Percentiles rank a stretch among this genome's conserved stretches.
Conservation (phyloP, 1,140 invertebrate species). For the Temnothorax nylanderi region DNA sequence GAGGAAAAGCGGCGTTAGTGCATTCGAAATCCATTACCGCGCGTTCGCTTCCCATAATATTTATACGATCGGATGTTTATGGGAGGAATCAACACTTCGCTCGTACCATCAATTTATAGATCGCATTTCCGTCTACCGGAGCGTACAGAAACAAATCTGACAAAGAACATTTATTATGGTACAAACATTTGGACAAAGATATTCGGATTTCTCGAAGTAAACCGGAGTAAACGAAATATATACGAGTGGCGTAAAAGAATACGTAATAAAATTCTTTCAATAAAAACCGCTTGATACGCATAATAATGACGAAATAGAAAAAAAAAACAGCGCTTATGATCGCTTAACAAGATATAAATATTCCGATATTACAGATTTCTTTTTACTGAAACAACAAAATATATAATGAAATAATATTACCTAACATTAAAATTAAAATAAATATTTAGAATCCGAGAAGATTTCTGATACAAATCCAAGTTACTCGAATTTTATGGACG, state of each 20-base stretch:
- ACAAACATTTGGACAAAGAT: conserved; percentile 3
- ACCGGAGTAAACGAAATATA: neutral
- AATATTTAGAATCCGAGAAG: neutral
- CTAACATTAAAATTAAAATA: neutral
- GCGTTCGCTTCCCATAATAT: conserved; percentile 31
- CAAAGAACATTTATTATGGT: conserved; percentile 28
- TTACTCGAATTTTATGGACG: conserved; percentile 6
- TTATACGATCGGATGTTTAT: conserved; percentile 47
- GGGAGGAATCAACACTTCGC: conserved; percentile 47
- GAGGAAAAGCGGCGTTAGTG: conserved; percentile 16
- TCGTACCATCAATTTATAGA: conserved; percentile 45
- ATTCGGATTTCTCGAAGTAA: conserved; percentile 7
- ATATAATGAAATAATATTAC: neutral
- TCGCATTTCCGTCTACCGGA: conserved; percentile 12
- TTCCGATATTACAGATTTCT: neutral
- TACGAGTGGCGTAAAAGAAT: conserved; percentile 25
- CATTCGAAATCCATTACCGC: conserved; percentile 13
- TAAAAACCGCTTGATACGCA: neutral
- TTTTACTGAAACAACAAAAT: neutral
- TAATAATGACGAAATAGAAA: neutral
- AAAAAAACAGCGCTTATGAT: neutral
- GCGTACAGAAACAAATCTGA: conserved; percentile 36
- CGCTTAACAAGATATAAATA: neutral
- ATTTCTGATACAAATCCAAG: neutral
- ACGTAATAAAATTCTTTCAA: neutral